Conservation (phyloP, 2,888 invertebrate genomes). For the Dugesia japonica region DNA sequence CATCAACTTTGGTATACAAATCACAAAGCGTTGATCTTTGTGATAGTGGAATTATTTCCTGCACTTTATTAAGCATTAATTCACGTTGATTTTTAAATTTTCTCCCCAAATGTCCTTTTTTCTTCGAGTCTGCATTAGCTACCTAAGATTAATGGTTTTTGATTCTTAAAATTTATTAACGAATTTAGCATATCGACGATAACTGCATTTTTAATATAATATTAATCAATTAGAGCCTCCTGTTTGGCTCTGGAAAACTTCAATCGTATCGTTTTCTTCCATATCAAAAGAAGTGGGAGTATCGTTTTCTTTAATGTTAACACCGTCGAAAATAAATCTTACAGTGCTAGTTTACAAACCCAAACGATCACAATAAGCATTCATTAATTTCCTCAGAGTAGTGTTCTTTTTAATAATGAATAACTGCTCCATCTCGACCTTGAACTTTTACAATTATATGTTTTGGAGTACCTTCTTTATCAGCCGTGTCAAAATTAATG, state of each 20-base stretch:
- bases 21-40: too few relatives aligned
- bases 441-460: conserved; percentile 72
- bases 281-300: conserved; percentile 70
- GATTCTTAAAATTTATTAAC: background rate
- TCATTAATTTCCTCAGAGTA: conserved; percentile 77
- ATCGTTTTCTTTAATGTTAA: conserved; percentile 75
- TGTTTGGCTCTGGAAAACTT: conserved; percentile 61
- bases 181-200: background rate
- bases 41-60: too few relatives aligned
- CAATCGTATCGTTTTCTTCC: conserved; percentile 81
- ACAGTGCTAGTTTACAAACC: conserved; percentile 76
- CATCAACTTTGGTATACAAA: too few relatives aligned
- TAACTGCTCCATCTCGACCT: conserved; percentile 82
- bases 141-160: too few relatives aligned
- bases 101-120: too few relatives aligned
- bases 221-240: conserved; percentile 27
- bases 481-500: too few relatives aligned
- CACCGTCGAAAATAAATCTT: conserved; percentile 77
- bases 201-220: background rate
- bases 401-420: conserved; percentile 91
- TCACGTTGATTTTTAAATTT: too few relatives aligned
- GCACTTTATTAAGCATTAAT: too few relatives aligned
- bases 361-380: conserved; percentile 77
- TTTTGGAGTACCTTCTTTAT: conserved; percentile 36
- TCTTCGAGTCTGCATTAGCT: too few relatives aligned